Percentiles rank a stretch among this genome's conserved stretches.
Evolutionary conservation across 2,888 invertebrate genomes (phyloP).

Genomic region (Tiphia femorata): DNA sequence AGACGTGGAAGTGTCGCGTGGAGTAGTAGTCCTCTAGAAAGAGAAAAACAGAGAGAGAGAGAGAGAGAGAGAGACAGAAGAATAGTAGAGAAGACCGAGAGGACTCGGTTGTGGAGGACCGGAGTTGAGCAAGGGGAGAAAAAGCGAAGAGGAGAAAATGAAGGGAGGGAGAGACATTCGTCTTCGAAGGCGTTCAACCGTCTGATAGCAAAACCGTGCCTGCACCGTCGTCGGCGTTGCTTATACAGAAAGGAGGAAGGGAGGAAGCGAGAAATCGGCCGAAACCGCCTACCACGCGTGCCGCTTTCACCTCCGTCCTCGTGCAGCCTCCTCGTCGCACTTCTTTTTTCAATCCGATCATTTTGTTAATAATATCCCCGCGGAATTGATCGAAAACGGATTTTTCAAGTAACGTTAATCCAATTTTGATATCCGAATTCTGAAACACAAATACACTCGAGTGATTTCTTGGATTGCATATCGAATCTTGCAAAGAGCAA

Average conservation of each 20-base stretch:
- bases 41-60: slow-evolving; percentile 23
- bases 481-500: no score
- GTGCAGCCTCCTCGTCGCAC: no score
- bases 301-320: background rate
- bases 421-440: no score
- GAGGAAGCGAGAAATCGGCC: slow-evolving; percentile 44
- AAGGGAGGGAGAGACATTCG: slow-evolving; percentile 54
- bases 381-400: no score
- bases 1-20: slow-evolving; percentile 23
- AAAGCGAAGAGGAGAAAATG: slow-evolving; percentile 30
- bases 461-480: no score
- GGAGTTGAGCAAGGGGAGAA: slow-evolving; percentile 15
- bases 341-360: no score
- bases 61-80: slow-evolving; percentile 13
- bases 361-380: no score
- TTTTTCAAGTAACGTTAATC: no score
- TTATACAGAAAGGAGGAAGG: slow-evolving; percentile 6
- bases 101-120: slow-evolving; percentile 12
- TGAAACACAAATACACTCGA: no score
- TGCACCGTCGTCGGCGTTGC: slow-evolving; percentile 20
- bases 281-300: slow-evolving; percentile 23
- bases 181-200: slow-evolving; percentile 62
- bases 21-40: slow-evolving; percentile 9
- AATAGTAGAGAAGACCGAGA: slow-evolving; percentile 23
- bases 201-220: slow-evolving; percentile 53